phyloP scores from a whole-genome alignment of 1,140 invertebrate species.

The Zophobas morio region DNA sequence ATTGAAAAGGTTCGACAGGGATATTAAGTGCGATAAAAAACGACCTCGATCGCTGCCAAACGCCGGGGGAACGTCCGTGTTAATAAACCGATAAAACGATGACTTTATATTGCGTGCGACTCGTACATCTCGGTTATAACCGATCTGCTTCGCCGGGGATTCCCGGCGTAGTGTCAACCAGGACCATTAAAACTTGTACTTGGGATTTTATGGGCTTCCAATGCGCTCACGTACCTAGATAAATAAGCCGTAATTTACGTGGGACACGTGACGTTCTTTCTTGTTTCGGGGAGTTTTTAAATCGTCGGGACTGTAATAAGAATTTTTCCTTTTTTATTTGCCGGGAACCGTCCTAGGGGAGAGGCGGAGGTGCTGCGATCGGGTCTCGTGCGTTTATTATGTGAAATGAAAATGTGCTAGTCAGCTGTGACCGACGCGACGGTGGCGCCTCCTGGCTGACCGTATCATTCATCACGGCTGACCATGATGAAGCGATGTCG shows the following conservation, averaged over 20 bases:
- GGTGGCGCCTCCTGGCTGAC: constrained; percentile 26
- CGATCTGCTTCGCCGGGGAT: constrained; percentile 8
- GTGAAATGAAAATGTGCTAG: constrained; percentile 23
- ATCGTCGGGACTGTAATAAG: constrained; percentile 5
- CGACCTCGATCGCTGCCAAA: constrained; percentile 7
- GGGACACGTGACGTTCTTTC: constrained; percentile 24
- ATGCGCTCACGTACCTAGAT: constrained; percentile 35
- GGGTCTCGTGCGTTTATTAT: neutral
- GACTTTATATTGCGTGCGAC: constrained; percentile 2
- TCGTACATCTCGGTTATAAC: constrained; percentile 20
- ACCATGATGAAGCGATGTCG: constrained; percentile 51
- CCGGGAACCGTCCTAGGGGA: no score
- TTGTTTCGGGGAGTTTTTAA: constrained; percentile 35
- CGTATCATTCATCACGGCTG: constrained; percentile 45
- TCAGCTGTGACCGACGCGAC: constrained; percentile 31
- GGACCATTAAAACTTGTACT: constrained; percentile 31
- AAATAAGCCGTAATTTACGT: constrained; percentile 39
- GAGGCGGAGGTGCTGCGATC: neutral
- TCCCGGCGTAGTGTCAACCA: neutral
- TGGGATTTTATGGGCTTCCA: constrained; percentile 19
- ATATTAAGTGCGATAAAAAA: constrained; percentile 18
- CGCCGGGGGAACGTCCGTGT: constrained; percentile 1
- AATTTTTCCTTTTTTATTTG: neutral
- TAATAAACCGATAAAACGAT: constrained; percentile 25
- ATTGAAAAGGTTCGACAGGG: constrained; percentile 9